Base-by-base conservation (phyloP, 1,140 invertebrate species). In the Maconellicoccus hirsutus region DNA sequence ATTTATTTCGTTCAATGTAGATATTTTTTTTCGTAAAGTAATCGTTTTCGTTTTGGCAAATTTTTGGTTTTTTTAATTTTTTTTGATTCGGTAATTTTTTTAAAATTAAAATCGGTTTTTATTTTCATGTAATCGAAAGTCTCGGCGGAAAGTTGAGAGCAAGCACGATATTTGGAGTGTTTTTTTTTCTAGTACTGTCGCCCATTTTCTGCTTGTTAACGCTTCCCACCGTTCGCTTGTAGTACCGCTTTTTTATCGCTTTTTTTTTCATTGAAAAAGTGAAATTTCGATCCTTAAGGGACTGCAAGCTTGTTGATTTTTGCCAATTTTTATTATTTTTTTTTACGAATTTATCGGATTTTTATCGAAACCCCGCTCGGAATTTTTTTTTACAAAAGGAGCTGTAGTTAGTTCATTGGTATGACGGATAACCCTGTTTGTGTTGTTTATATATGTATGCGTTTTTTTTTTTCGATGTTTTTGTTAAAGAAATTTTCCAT, bases 391-490 rank as follows among this genome's bases (percentile, higher is more conserved):
- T 33, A 33, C 12, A 33, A 66, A 66, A 66, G 22, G 6, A 66
- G 61, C 61, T 25, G 61, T 66, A 66, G 61, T 66, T 66, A 66
- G 61, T 66, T 66, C 25, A 25, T 23, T 66, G 61, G 61, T 66
- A 66, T 25, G 61, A 66, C 61, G 61, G 61, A 66, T 66, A 66
- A 66, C 61, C 61, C 61, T 66, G 61, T 66, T 66, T 66, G 61
- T 26, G 61, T 66, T 25, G 25, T 66, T 66, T 66, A 66, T 23
- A 10, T 8, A 23, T 66, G 19, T 16, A 52, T 52, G 42, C 42
- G 42, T 52, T 16, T 8, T 16, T 52, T 52, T 3, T n/a, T 52
- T 52, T 52, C 3, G n/a, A 52, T 52, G 4, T 16, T 52, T 52
- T 52, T 52, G 6, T 52, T n/a, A n/a, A n/a, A n/a, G n/a, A n/a